Conservation (phyloP, 2,113 vertebrate genomes). For the Aptenodytes patagonicus region DNA sequence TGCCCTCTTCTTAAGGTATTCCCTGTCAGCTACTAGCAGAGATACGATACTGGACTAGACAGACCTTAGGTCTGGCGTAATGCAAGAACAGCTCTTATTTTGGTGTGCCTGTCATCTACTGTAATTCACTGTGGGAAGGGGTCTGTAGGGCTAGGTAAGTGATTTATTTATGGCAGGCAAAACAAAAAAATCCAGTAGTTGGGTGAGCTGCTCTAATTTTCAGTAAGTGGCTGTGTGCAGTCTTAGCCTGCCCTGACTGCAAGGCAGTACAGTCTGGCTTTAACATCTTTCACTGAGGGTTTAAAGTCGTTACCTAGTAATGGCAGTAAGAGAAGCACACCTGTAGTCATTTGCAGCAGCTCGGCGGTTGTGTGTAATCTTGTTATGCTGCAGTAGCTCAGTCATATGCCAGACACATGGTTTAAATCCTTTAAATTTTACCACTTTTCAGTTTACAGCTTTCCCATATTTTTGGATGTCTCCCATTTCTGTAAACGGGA, state of each 20-base stretch:
- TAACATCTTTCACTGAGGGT: background rate
- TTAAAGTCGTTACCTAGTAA: background rate
- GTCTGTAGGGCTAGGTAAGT: background rate
- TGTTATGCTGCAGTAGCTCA: background rate
- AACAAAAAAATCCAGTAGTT: background rate
- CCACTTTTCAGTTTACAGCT: background rate
- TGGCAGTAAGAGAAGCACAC: background rate
- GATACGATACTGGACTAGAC: background rate
- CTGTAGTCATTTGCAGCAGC: background rate
- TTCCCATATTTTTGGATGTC: background rate
- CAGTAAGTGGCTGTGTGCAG: background rate
- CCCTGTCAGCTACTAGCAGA: background rate
- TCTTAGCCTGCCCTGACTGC: background rate
- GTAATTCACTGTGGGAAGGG: background rate
- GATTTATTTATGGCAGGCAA: background rate
- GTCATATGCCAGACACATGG: rapidly evolving
- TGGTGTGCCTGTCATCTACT: background rate
- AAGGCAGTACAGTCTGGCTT: background rate
- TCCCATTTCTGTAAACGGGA: background rate
- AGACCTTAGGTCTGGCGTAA: background rate
- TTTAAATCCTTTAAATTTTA: background rate
- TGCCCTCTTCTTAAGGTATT: background rate
- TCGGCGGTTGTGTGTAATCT: background rate
- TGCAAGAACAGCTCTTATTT: background rate
- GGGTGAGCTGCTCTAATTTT: background rate